These are phyloP conservation scores for Metopolophium dirhodum DNA, from an alignment of 1,140 invertebrate species.

Conservation along the genomic window DNA sequence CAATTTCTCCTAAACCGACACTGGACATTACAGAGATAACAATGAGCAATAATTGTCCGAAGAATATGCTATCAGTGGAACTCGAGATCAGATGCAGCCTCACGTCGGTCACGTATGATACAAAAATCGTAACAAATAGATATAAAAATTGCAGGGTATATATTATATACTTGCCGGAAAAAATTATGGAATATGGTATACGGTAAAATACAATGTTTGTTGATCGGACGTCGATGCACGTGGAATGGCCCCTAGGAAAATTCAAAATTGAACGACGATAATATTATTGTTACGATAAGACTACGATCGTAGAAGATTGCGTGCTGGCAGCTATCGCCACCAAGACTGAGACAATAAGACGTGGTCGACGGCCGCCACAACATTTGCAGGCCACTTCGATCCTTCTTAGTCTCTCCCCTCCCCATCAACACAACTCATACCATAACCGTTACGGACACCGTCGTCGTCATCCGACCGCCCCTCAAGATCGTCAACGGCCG, in stretches of 20 bases:
- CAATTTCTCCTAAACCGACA: background rate
- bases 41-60: background rate
- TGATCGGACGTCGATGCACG: background rate
- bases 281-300: background rate
- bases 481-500: background rate
- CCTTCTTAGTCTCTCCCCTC: background rate
- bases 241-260: constrained; percentile 6
- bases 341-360: background rate
- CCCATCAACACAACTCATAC: background rate
- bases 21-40: background rate
- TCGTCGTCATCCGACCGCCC: background rate
- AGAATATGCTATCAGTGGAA: background rate
- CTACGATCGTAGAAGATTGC: background rate
- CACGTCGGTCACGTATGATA: background rate
- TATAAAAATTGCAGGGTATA: background rate
- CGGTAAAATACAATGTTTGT: background rate
- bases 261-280: constrained; percentile 7
- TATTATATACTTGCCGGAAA: background rate
- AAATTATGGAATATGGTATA: background rate
- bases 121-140: background rate
- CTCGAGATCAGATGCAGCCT: background rate
- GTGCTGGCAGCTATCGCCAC: background rate
- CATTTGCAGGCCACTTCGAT: background rate
- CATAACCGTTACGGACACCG: background rate
- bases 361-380: background rate